Base-by-base conservation (phyloP, 1,140 invertebrate genomes). In the Drosophila cardini region DNA sequence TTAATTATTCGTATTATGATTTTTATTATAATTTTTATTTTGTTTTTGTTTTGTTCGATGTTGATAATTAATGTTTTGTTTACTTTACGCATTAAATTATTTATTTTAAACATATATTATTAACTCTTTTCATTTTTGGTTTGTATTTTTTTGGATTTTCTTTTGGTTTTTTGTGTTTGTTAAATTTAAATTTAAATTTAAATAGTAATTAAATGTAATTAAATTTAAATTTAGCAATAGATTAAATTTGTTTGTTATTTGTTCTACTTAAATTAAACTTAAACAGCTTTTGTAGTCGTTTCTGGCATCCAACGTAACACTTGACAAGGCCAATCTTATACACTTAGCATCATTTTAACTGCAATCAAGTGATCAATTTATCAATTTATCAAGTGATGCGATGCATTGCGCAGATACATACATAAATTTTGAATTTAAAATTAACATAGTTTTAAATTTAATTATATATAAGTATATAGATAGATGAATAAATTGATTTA, bases 301-400 rank as follows among this genome's bases (percentile, higher is more conserved):
- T 92, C 91, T 92, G 91, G 91, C 87, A 92, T 91, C 90, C 90
- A 91, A 91, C 91, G 85, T 81, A 92, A 92, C 76, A 92, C 84
- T 90, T 90, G 82, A 89, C 87, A 92, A 91, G 90, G 91, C 91
- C 87, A 91, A 92, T 84, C 80, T 58, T 90, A 90, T 90, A 81
- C 90, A 90, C 87, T 79, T 69, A 91, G 80, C 91, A 86, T 92
- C 85, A 75, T 87, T 92, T 91, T 91, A 69, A 92, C 91, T 92
- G 64, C 71, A 56, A 30, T 45, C 15, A 13, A 40, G 38, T 40
- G 38, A 45, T 45, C 11, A 6, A 32, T 18, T 45, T n/a, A 15
- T 30, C 38, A n/a, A n/a, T n/a, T 26, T 26, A 4, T 3, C 26
- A 63, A 52, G 60, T 48, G 6, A 43, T 69, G 55, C 55, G 18